These are phyloP conservation scores for Euwallacea fornicatus DNA, from an alignment of 1,140 invertebrate species.

Conservation along the genomic window DNA sequence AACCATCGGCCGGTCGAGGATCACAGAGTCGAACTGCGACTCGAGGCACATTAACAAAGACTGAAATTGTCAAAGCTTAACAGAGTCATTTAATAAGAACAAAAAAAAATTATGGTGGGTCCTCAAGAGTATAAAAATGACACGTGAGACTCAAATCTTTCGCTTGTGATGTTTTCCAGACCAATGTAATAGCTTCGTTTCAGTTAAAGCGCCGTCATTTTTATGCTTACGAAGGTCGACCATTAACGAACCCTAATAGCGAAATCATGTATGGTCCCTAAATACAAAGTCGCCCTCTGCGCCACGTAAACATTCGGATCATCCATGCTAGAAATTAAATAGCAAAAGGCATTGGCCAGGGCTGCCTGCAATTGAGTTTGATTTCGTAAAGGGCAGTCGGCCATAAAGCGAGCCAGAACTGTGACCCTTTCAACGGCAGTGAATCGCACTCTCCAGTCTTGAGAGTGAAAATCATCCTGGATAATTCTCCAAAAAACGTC, in stretches of 20 bases:
- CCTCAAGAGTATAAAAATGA: background rate
- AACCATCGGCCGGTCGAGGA: conserved; percentile 95
- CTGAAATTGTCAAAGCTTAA: conserved; percentile 55
- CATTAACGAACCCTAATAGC: conserved; percentile 65
- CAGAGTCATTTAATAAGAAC: background rate
- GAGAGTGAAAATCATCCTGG: conserved; percentile 89
- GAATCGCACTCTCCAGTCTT: conserved; percentile 89
- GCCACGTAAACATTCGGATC: conserved; percentile 94
- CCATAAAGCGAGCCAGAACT: conserved; percentile 90
- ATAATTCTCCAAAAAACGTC: conserved; percentile 95
- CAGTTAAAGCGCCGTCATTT: no score
- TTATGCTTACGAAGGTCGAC: no score
- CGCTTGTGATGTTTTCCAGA: background rate
- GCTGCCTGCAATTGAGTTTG: conserved; percentile 88
- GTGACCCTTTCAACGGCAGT: conserved; percentile 92
- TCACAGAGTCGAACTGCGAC: conserved; percentile 91
- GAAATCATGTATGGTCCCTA: conserved; percentile 91
- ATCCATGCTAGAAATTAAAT: conserved; percentile 93
- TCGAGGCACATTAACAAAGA: conserved; percentile 84
- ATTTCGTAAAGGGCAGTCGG: conserved; percentile 80
- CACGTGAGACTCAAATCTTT: no score
- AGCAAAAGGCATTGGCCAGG: conserved; percentile 94
- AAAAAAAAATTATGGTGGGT: background rate
- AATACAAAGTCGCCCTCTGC: conserved; percentile 87
- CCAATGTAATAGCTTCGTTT: background rate